These are phyloP conservation scores for Marasmarcha lunaedactyla DNA, from an alignment of 2,888 invertebrate genomes.

Conservation along the genomic window DNA sequence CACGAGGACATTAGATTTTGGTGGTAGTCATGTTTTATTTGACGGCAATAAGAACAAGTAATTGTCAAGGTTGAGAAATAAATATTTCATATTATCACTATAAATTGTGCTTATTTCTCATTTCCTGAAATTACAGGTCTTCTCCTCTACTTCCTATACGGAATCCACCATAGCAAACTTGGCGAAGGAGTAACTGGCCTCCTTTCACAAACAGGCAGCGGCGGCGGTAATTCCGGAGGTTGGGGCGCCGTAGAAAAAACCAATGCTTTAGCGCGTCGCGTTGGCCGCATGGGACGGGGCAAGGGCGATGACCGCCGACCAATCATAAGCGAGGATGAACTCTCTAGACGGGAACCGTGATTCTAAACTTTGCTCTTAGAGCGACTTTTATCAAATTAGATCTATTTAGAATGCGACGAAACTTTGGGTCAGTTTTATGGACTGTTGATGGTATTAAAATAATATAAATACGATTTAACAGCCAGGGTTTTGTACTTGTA, in stretches of 20 bases:
- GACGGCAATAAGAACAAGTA: too few species aligned
- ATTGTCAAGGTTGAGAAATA: too few species aligned
- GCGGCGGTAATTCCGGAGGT: slow-evolving; percentile 39
- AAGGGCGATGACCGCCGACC: slow-evolving; percentile 53
- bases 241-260: slow-evolving; percentile 65
- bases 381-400: neutral
- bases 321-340: slow-evolving; percentile 57
- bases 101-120: too few species aligned
- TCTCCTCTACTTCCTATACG: slow-evolving; percentile 85
- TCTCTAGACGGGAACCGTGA: slow-evolving; percentile 51
- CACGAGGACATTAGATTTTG: too few species aligned
- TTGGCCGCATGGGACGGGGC: slow-evolving; percentile 44
- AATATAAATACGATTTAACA: slow-evolving; percentile 12
- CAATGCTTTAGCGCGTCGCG: slow-evolving; percentile 44
- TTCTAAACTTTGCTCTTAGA: slow-evolving; percentile 22
- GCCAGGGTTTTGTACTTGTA: too few species aligned
- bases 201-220: slow-evolving; percentile 45
- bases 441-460: too few species aligned
- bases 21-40: too few species aligned
- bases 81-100: too few species aligned
- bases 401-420: neutral
- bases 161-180: slow-evolving; percentile 87
- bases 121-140: slow-evolving; percentile 79
- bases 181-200: slow-evolving; percentile 70
- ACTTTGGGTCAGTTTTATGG: slow-evolving; percentile 2